These are phyloP conservation scores for Cavia porcellus DNA, from an alignment of 2,113 vertebrate species.

Conservation along the genomic window DNA sequence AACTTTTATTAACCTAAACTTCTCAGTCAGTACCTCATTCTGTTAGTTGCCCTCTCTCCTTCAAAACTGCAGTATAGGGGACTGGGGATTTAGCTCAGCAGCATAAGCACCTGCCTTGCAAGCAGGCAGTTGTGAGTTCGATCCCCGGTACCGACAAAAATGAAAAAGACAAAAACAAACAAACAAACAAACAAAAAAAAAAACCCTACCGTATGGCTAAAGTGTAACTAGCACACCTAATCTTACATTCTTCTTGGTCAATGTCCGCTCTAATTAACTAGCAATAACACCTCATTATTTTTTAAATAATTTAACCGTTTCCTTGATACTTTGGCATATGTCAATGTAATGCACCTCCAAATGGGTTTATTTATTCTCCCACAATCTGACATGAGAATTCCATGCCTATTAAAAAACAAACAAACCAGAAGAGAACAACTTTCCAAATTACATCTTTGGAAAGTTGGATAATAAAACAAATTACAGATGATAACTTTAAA, in stretches of 20 bases:
- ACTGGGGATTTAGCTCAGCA: too few species aligned
- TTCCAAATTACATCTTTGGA: background rate
- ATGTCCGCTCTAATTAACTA: background rate
- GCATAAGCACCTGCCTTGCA: too few species aligned
- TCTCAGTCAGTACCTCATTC: background rate
- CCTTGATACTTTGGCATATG: background rate
- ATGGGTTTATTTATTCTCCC: background rate
- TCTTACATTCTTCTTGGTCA: background rate
- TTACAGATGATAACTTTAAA: background rate
- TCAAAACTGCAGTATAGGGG: background rate
- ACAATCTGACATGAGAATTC: conserved; percentile 10
- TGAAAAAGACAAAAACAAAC: too few species aligned
- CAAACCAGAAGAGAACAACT: background rate
- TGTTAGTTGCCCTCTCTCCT: background rate
- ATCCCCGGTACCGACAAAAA: too few species aligned
- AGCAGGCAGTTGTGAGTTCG: too few species aligned
- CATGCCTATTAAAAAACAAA: conserved; percentile 5
- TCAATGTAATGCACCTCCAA: background rate
- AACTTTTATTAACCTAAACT: background rate
- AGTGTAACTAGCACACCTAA: background rate
- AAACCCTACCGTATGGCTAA: too few species aligned
- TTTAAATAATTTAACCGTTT: background rate
- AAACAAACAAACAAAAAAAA: too few species aligned
- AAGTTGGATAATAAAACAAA: background rate
- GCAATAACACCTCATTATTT: background rate